Base-by-base conservation (phyloP, 2,797 vertebrate genomes). In the Sebastes cheni region DNA sequence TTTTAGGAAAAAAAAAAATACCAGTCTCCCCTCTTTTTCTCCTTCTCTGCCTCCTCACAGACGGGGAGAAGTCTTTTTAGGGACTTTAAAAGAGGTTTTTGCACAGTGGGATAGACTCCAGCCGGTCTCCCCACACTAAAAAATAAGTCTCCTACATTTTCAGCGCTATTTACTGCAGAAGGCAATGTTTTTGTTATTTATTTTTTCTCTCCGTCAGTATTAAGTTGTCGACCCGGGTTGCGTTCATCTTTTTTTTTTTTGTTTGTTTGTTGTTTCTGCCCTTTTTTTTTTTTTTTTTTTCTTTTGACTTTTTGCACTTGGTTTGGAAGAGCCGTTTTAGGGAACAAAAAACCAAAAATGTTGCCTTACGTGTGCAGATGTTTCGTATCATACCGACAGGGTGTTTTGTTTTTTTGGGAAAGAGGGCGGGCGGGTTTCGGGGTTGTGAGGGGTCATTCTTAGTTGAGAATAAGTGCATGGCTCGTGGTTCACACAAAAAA, bases 341-440 rank as follows among this genome's bases (percentile, higher is more conserved):
- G 94, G 95, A 95, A 95, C 94, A 95, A 95, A 92, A 87, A 93
- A 96, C 95, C 95, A 96, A 95, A 96, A 95, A 94, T 94, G 95
- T 96, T 96, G 95, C 95, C 95, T 96, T 96, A 96, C 77, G 88
- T 93, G 93, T 95, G 95, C 92, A 91, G 93, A 92, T 87, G 90
- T 93, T 93, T 93, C 78, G 90, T 93, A 88, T 92, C 91, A 89
- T 90, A 90, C 84, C 65, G 82, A 91, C 91, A 88, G 93, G 90
- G 91, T 93, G 88, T 84, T 87, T 55, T 50, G n/a, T 68, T 29
- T 74, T 36, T 81, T 79, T 20, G 3, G 8, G 64, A 77, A 55
- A 13, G 81, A 8, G 83, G 76, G 81, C 0, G 0, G 74, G 82
- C 1, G 61, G 32, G 12, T 22, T 66, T 39, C 1, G 70, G 77